phyloP scores from a whole-genome alignment of 2,888 invertebrate species.

The Germaria angustata region DNA sequence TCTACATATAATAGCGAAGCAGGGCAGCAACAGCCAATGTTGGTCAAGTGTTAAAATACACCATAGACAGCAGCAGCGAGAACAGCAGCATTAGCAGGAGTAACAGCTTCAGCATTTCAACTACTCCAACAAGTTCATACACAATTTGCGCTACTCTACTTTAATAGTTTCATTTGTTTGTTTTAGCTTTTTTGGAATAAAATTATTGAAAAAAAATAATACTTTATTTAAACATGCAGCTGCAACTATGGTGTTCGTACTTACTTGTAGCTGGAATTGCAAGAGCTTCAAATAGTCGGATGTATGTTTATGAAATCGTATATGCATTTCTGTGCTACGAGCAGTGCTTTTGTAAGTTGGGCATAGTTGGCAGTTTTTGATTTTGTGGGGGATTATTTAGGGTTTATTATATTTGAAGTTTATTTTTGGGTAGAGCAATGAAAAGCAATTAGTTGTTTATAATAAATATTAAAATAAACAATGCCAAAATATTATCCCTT shows the following conservation, averaged over 20 bases:
- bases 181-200: not conserved
- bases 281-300: not conserved
- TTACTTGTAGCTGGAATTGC: not conserved
- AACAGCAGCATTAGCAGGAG: not conserved
- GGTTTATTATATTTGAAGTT: slow-evolving; percentile 47
- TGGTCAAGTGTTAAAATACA: slow-evolving; percentile 60
- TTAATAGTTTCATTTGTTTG: slow-evolving; percentile 48
- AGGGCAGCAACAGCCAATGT: slow-evolving; percentile 26
- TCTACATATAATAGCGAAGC: slow-evolving; percentile 47
- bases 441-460: slow-evolving; percentile 52
- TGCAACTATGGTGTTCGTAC: not conserved
- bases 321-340: too few relatives aligned
- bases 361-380: slow-evolving; percentile 37
- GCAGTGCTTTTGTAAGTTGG: too few relatives aligned
- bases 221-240: slow-evolving; percentile 8
- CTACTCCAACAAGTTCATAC: slow-evolving; percentile 20
- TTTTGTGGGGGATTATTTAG: slow-evolving; percentile 47
- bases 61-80: not conserved
- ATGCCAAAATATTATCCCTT: not conserved
- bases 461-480: slow-evolving; percentile 50
- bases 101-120: slow-evolving; percentile 28
- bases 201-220: not conserved
- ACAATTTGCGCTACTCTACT: slow-evolving; percentile 37
- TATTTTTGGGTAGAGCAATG: slow-evolving; percentile 12
- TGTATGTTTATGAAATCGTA: not conserved